Evolutionary conservation across 2,113 vertebrate genomes (phyloP), one percentile per base, ranked within the genome.

Genomic region (Eolophus roseicapilla): DNA sequence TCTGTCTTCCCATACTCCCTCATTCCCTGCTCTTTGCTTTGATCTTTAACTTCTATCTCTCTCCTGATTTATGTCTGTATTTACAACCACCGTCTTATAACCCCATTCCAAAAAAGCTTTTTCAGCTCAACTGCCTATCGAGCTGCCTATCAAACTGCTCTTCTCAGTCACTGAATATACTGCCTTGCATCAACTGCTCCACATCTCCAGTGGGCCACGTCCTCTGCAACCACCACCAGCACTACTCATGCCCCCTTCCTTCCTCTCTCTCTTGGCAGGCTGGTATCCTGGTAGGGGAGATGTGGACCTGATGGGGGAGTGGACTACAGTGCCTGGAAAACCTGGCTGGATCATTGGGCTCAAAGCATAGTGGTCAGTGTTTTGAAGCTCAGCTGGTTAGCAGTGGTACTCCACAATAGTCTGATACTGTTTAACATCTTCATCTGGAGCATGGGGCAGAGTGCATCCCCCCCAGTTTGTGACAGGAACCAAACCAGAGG

Each of bases 11-110:
- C 71, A 27, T 70, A 33, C 49, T 80, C 92, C 79, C 53, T 93
- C 82, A 46, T 39, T 83, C 64, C 44, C 71, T 63, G 88, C 64
- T 92, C 82, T 81, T 81, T 81, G 68, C 71, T 90, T 92, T 92
- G 53, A 85, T 86, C 68, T 96, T 63, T 82, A 74, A 44, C 82
- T 86, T 62, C 82, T 78, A 2, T 46, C 59, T 93, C 63, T 67
- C 50, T 63, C 57, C 82, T 83, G 92, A 78, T 78, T 95, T 47
- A 20, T 11, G 0, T 27, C 87, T 71, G 63, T 50, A 29, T 81
- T 90, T 86, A 35, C 87, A 93, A 17, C 24, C 59, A 43, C 68
- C 1, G 4, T 21, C n/a, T 43, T 55, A 43, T 31, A 88, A 5
- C 46, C 63, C 46, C 63, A 20, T 15, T 14, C 31, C 44, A 78